Percentiles rank a stretch among this genome's conserved stretches.
These are phyloP conservation scores for Platysternon megacephalum DNA, from an alignment of 2,113 vertebrate species.

Conservation along the genomic window DNA sequence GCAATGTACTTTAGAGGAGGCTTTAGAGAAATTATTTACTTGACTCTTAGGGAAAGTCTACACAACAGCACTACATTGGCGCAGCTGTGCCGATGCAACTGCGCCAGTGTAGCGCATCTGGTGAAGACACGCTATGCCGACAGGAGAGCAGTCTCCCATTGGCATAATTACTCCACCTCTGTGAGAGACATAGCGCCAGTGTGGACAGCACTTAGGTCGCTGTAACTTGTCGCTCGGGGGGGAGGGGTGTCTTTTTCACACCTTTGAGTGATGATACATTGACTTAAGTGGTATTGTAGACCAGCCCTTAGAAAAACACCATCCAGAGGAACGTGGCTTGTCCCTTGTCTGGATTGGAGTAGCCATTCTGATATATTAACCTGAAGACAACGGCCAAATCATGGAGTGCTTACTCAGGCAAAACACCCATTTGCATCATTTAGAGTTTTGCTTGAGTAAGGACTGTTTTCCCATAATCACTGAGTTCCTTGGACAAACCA, in stretches of 20 bases:
- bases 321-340: neutral
- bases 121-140: too few species aligned
- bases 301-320: neutral
- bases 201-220: too few species aligned
- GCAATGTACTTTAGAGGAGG: constrained; percentile 22
- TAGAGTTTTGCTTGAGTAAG: constrained; percentile 38
- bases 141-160: too few species aligned
- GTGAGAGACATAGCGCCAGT: too few species aligned
- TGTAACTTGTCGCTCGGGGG: too few species aligned
- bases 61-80: too few species aligned
- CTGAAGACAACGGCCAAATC: neutral
- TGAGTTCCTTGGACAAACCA: constrained; percentile 30
- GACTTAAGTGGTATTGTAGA: too few species aligned
- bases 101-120: too few species aligned
- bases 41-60: neutral
- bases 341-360: neutral
- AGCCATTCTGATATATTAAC: neutral
- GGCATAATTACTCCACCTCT: too few species aligned
- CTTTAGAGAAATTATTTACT: neutral
- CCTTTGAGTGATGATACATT: too few species aligned
- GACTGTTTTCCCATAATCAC: constrained; percentile 37
- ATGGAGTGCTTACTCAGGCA: neutral
- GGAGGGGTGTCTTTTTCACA: too few species aligned
- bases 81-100: too few species aligned
- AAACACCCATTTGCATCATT: constrained; percentile 10